Conservation (phyloP, 1,140 invertebrate species). For the Parapsyche elsis region DNA sequence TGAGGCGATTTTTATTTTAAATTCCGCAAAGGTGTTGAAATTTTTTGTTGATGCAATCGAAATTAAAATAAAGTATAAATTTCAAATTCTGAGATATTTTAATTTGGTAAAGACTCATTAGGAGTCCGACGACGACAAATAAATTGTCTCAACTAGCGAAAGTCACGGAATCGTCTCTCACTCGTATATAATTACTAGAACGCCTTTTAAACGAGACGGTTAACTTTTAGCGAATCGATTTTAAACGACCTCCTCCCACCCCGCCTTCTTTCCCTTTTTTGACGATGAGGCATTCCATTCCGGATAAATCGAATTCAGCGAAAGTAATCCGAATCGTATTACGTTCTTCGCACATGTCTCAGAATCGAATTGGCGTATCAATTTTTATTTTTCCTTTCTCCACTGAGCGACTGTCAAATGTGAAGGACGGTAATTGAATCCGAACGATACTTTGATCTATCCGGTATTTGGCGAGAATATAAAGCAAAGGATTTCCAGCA, state of each 20-base stretch:
- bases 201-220: background rate
- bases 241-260: background rate
- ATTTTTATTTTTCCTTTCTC: background rate
- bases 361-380: slow-evolving; percentile 25
- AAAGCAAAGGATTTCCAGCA: background rate
- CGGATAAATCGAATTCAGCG: background rate
- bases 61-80: background rate
- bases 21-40: too few relatives aligned
- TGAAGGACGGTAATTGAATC: slow-evolving; percentile 30
- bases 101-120: slow-evolving; percentile 10
- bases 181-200: slow-evolving; percentile 4
- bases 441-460: slow-evolving; percentile 21
- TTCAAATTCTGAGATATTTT: background rate
- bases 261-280: background rate
- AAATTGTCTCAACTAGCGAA: slow-evolving; percentile 39
- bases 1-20: too few relatives aligned
- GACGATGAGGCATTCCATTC: background rate
- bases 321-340: slow-evolving; percentile 26
- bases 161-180: slow-evolving; percentile 10
- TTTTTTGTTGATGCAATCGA: background rate
- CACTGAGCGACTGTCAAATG: background rate
- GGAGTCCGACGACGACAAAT: background rate
- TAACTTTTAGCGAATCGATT: too few relatives aligned
- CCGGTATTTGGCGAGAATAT: background rate
- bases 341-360: slow-evolving; percentile 17